These are phyloP conservation scores for Holothuria glaberrima DNA, from an alignment of 35 echinoderm and acorn worm genomes.

Conservation along the genomic window DNA sequence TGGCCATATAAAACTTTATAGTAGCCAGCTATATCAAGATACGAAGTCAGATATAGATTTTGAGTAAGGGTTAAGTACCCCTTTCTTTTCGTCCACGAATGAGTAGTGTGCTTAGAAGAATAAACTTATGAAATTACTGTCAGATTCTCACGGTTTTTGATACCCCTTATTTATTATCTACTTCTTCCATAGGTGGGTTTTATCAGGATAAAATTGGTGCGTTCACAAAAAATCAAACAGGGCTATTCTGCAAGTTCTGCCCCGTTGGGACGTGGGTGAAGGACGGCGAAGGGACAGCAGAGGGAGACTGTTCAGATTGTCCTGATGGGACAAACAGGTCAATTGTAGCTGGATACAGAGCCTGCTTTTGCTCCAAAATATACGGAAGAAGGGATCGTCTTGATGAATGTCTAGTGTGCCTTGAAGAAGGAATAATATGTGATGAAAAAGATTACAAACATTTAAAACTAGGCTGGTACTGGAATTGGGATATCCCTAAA, in stretches of 20 bases:
- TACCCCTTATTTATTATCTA: too few species aligned
- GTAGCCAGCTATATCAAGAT: too few species aligned
- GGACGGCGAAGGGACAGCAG: neutral
- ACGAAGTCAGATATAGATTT: too few species aligned
- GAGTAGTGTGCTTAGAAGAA: too few species aligned
- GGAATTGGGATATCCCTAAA: conserved; percentile 38
- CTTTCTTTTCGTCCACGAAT: too few species aligned
- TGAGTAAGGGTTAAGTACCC: too few species aligned
- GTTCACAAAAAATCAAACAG: neutral
- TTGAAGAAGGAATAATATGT: conserved; percentile 35
- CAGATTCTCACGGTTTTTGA: too few species aligned
- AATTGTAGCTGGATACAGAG: conserved; percentile 4
- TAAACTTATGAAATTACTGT: too few species aligned
- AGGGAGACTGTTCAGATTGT: conserved; percentile 50
- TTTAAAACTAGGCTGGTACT: conserved; percentile 30
- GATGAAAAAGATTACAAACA: neutral
- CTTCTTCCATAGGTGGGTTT: conserved; percentile 44
- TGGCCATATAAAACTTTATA: too few species aligned
- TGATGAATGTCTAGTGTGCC: conserved; percentile 2
- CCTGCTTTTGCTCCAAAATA: conserved; percentile 30
- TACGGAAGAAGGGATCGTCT: conserved; percentile 46
- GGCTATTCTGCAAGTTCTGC: conserved; percentile 12
- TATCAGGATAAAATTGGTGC: conserved; percentile 48
- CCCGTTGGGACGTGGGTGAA: conserved; percentile 49
- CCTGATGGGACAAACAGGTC: conserved; percentile 41